phyloP scores from a whole-genome alignment of 2,888 invertebrate genomes.

The Aproaerema taeniolella region DNA sequence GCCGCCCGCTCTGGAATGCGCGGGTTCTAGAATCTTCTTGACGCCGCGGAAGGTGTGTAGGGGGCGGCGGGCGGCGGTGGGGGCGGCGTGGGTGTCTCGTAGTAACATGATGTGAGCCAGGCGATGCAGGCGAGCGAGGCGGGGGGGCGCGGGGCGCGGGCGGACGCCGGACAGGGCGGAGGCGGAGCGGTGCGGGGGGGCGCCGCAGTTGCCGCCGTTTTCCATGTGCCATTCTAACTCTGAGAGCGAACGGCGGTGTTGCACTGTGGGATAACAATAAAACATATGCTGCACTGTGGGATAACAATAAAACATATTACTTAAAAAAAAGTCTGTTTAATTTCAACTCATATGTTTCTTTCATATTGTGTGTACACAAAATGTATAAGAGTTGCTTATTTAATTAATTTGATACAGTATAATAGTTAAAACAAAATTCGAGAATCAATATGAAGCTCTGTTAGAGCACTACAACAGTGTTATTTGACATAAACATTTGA shows the following conservation, averaged over 20 bases:
- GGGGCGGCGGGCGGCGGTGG: conserved; percentile 79
- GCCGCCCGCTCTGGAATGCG: conserved; percentile 53
- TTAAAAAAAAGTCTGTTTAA: too few relatives aligned
- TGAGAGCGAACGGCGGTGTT: conserved; percentile 85
- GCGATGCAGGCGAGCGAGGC: conserved; percentile 76
- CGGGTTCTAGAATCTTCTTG: conserved; percentile 86
- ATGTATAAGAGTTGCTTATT: too few relatives aligned
- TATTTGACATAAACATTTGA: too few relatives aligned
- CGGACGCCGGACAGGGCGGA: conserved; percentile 34
- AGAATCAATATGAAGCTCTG: too few relatives aligned
- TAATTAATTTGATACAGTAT: too few relatives aligned
- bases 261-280: conserved; percentile 48
- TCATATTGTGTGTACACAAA: too few relatives aligned
- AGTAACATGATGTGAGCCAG: conserved; percentile 92
- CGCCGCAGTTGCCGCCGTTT: conserved; percentile 47
- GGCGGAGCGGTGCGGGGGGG: conserved; percentile 30
- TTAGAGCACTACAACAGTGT: too few relatives aligned
- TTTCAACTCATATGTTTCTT: too few relatives aligned
- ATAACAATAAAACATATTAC: too few relatives aligned
- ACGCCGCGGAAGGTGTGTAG: conserved; percentile 88
- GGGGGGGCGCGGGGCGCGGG: conserved; percentile 42
- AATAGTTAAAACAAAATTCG: too few relatives aligned
- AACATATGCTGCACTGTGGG: not conserved
- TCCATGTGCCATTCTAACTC: conserved; percentile 81
- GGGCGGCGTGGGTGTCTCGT: conserved; percentile 89